A percentile compares a stretch with the other conserved stretches of the same genome.
Conservation (phyloP, 2,797 vertebrate species). For the Mormyrus proboscirostris region DNA sequence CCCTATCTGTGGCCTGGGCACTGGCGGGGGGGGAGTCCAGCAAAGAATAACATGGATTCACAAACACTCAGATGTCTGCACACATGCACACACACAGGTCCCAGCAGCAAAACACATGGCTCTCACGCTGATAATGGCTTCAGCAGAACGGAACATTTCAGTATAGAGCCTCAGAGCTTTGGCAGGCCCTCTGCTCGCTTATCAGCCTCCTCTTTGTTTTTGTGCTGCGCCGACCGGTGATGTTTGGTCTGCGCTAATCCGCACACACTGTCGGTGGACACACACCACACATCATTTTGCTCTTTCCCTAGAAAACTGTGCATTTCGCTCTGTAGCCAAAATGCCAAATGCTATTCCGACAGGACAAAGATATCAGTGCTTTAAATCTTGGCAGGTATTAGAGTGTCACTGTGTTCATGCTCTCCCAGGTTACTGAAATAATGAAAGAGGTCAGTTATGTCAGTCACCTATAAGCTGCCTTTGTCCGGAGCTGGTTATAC, state of each 20-base stretch:
- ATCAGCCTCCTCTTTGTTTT: not conserved
- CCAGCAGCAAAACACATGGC: not conserved
- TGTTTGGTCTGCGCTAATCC: slow-evolving; percentile 12
- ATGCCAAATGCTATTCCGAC: not conserved
- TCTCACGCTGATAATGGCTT: slow-evolving; percentile 15
- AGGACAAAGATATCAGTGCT: not conserved
- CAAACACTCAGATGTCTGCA: not conserved
- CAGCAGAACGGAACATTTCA: slow-evolving; percentile 32
- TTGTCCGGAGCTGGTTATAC: not conserved
- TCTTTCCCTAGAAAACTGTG: not conserved
- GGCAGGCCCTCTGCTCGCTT: slow-evolving; percentile 19
- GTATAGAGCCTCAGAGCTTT: slow-evolving; percentile 35
- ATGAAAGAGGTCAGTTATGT: not conserved
- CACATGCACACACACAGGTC: not conserved
- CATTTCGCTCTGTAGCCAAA: not conserved
- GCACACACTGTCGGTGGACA: not conserved
- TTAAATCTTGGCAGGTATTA: not conserved
- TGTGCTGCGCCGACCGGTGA: not conserved
- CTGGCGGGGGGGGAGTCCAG: not conserved
- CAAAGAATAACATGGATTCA: not conserved
- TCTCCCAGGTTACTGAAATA: not conserved
- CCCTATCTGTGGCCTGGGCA: slow-evolving; percentile 15
- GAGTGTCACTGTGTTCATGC: not conserved
- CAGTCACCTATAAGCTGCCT: not conserved
- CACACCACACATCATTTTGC: not conserved